Evolutionary conservation across 2,113 vertebrate genomes (phyloP).

Genomic region (Pogonocichla stellata): DNA sequence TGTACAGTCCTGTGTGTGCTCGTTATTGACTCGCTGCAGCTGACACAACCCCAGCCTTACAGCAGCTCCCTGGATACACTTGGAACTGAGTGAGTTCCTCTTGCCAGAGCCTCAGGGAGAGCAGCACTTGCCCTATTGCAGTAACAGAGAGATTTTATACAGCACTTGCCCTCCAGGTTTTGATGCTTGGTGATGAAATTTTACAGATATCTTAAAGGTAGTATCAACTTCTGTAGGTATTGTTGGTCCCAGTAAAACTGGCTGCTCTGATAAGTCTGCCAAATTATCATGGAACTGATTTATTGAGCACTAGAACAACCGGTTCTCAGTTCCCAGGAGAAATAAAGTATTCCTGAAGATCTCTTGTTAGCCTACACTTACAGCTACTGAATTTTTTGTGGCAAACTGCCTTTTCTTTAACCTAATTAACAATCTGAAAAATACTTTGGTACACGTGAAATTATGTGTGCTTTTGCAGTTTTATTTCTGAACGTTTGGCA

Average conservation of each 20-base stretch:
- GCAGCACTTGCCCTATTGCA: not conserved
- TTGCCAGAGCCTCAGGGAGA: not conserved
- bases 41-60: not conserved
- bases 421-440: not conserved
- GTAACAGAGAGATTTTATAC: not conserved
- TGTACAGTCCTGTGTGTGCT: conserved; percentile 52
- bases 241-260: not conserved
- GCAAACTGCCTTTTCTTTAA: not conserved
- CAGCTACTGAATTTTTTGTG: not conserved
- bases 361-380: not conserved
- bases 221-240: not conserved
- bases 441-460: not conserved
- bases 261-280: not conserved
- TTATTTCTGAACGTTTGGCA: not conserved
- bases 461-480: not conserved
- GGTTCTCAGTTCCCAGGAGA: not conserved
- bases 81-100: not conserved
- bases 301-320: not conserved
- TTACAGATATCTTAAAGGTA: not conserved
- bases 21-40: conserved; percentile 17
- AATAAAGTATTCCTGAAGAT: not conserved
- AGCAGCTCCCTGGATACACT: not conserved
- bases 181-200: not conserved
- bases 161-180: not conserved
- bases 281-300: not conserved